phyloP scores from a whole-genome alignment of 2,113 vertebrate species.

The Oreotrochilus melanogaster region DNA sequence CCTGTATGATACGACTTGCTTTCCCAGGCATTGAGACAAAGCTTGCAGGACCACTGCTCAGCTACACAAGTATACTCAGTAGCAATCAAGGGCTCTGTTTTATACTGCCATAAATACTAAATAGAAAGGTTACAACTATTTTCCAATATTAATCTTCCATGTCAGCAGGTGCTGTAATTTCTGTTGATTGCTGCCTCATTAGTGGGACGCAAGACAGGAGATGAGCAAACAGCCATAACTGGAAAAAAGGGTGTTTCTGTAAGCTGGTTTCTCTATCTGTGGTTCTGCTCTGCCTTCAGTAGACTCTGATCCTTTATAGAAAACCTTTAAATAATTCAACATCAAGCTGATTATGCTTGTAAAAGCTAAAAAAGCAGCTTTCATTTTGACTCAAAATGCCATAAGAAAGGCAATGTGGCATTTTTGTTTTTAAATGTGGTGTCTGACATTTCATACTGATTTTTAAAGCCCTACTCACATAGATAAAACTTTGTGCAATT shows the following conservation, averaged over 20 bases:
- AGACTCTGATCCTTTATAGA: not conserved
- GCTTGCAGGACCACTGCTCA: not conserved
- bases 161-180: not conserved
- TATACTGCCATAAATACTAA: not conserved
- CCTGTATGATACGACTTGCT: not conserved
- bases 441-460: constrained; percentile 3
- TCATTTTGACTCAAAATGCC: not conserved
- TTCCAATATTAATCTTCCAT: not conserved
- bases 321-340: not conserved
- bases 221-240: not conserved
- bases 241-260: not conserved
- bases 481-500: not conserved
- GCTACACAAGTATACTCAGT: not conserved
- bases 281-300: not conserved
- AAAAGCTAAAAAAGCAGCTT: not conserved
- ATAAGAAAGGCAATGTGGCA: not conserved
- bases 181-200: not conserved
- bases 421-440: constrained; percentile 1
- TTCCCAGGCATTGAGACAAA: not conserved
- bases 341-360: not conserved
- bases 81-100: not conserved
- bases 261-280: not conserved
- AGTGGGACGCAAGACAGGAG: not conserved
- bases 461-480: not conserved
- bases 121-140: not conserved